These are phyloP conservation scores for Dasyornis broadbenti DNA, from an alignment of 2,113 vertebrate species.

Conservation along the genomic window DNA sequence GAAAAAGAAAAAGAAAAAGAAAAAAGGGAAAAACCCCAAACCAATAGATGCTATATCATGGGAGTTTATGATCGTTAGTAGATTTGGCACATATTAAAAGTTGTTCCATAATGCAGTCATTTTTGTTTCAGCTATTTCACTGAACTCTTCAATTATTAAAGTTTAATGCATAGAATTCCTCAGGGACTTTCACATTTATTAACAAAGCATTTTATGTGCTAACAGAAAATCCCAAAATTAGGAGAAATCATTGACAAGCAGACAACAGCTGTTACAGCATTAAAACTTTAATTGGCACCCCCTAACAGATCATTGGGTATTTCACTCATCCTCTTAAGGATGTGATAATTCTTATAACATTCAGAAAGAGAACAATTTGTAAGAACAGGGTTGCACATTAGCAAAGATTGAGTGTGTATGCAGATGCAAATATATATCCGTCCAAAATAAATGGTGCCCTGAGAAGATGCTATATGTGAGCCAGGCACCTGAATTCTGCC, in stretches of 20 bases:
- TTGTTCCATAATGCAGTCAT: not conserved
- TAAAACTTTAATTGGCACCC: constrained; percentile 44
- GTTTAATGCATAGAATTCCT: constrained; percentile 32
- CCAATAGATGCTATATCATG: not conserved
- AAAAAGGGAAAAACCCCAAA: not conserved
- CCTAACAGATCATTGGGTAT: not conserved
- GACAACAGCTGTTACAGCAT: constrained; percentile 46
- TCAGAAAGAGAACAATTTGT: constrained; percentile 1
- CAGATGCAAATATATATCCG: not conserved
- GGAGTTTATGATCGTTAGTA: not conserved
- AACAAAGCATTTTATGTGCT: constrained; percentile 44
- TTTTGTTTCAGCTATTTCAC: not conserved
- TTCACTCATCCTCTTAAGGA: constrained; percentile 41
- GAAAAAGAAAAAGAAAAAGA: too few species aligned
- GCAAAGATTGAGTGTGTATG: not conserved
- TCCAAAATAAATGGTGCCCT: not conserved
- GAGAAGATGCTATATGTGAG: not conserved
- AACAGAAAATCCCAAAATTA: constrained; percentile 50
- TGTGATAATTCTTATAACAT: not conserved
- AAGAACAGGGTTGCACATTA: not conserved
- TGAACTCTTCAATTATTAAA: constrained; percentile 40
- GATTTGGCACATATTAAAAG: not conserved
- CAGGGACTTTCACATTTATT: constrained; percentile 39
- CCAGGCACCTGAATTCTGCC: not conserved
- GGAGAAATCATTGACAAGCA: constrained; percentile 47